Evolutionary conservation across 2,888 invertebrate species (phyloP).

Genomic region (Podabrus alpinus): DNA sequence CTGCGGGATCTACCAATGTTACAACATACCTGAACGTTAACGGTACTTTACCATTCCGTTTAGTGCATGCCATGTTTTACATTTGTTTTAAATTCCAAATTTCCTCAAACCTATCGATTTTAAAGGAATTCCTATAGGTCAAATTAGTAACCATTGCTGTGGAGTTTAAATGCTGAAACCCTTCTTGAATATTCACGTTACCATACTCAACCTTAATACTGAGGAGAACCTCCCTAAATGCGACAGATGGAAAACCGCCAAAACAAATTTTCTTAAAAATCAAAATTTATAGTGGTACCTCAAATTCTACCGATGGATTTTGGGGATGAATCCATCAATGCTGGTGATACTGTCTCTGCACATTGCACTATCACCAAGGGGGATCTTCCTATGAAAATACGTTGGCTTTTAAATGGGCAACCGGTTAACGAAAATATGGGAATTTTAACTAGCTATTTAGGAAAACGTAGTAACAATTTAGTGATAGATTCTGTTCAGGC

Average conservation of each 20-base stretch:
- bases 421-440: constrained; percentile 60
- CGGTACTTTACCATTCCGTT: not conserved
- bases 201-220: too few species aligned
- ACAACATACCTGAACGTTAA: not conserved
- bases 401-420: constrained; percentile 74
- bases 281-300: not conserved
- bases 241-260: too few species aligned
- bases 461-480: constrained; percentile 64
- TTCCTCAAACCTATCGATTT: constrained; percentile 53
- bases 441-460: constrained; percentile 63
- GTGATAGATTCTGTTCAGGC: constrained; percentile 68
- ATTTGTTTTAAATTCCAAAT: not conserved
- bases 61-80: not conserved
- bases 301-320: constrained; percentile 51
- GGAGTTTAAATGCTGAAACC: too few species aligned
- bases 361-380: constrained; percentile 70
- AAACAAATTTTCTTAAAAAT: too few species aligned
- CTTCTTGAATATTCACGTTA: too few species aligned
- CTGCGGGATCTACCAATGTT: constrained; percentile 57
- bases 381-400: constrained; percentile 71
- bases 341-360: constrained; percentile 60
- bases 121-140: too few species aligned
- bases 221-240: too few species aligned
- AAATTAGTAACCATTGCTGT: too few species aligned
- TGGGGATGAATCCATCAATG: constrained; percentile 64